phyloP scores from a whole-genome alignment of 1,140 invertebrate species.

The Sycobia sp. region DNA sequence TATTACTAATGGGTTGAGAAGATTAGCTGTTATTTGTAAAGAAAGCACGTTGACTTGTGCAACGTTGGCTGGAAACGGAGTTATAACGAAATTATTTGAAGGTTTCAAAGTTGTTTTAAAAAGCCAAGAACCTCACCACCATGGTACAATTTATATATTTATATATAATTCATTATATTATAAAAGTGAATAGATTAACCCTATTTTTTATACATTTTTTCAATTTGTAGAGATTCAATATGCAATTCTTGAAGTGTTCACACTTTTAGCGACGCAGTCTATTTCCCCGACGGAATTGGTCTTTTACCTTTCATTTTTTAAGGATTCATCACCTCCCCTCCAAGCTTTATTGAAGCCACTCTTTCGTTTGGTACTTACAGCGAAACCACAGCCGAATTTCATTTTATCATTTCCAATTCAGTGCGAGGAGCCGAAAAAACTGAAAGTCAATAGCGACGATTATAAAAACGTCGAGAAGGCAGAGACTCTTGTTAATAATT shows the following conservation, averaged over 20 bases:
- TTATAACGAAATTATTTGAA: conserved; percentile 53
- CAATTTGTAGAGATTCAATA: conserved; percentile 68
- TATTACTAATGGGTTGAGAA: conserved; percentile 50
- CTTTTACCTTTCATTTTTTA: conserved; percentile 65
- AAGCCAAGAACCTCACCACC: conserved; percentile 45
- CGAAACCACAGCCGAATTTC: conserved; percentile 64
- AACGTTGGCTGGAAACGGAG: conserved; percentile 53
- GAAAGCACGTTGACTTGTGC: conserved; percentile 59
- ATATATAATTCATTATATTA: neutral
- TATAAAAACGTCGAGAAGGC: conserved; percentile 49
- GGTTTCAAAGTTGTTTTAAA: conserved; percentile 53
- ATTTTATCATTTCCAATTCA: conserved; percentile 64
- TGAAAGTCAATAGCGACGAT: conserved; percentile 37
- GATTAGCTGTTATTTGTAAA: conserved; percentile 54
- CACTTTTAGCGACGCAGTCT: conserved; percentile 62
- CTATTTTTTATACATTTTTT: conserved; percentile 34
- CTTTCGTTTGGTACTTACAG: conserved; percentile 57
- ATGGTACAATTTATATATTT: conserved; percentile 40
- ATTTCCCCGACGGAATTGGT: conserved; percentile 64
- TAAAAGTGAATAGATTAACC: neutral
- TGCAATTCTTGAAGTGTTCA: conserved; percentile 66
- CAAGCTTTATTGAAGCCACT: conserved; percentile 62
- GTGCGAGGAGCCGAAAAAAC: conserved; percentile 19
- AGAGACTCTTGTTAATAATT: conserved; percentile 52
- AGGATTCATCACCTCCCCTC: conserved; percentile 61